Evolutionary conservation across 2,113 vertebrate species (phyloP).

Genomic region (Cnemophilus loriae): DNA sequence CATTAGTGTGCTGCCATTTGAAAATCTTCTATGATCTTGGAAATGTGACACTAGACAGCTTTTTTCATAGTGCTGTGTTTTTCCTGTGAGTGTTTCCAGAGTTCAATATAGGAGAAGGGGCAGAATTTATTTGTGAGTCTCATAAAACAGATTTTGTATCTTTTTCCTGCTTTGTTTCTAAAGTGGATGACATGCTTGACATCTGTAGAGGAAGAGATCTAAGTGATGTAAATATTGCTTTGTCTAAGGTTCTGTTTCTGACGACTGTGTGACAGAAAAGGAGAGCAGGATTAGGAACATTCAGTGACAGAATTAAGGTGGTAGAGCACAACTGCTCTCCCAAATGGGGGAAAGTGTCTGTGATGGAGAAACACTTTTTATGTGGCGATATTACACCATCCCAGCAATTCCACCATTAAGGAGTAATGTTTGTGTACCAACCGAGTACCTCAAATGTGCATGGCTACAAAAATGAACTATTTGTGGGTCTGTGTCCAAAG

Average conservation of each 20-base stretch:
- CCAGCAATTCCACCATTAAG: not conserved
- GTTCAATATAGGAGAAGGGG: not conserved
- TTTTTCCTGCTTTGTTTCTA: not conserved
- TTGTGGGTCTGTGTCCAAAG: not conserved
- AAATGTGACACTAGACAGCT: not conserved
- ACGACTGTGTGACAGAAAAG: not conserved
- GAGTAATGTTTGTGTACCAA: not conserved
- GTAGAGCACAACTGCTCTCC: not conserved
- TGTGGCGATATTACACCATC: not conserved
- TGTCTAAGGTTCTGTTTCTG: not conserved
- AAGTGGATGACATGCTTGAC: not conserved
- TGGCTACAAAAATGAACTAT: not conserved
- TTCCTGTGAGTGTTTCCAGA: not conserved
- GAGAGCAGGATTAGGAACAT: not conserved
- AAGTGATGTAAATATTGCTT: not conserved
- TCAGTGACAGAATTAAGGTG: not conserved
- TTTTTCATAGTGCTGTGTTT: not conserved
- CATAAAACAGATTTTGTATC: not conserved
- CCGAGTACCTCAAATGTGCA: not conserved
- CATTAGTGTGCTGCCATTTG: not conserved
- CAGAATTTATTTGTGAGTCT: not conserved
- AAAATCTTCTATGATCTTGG: not conserved
- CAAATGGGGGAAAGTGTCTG: rapidly evolving
- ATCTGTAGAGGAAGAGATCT: not conserved
- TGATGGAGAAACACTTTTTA: not conserved